Evolutionary conservation across 30 jellyfish, hydroid and myxozoan genomes (phyloP), one percentile per base, ranked within the genome.

Genomic region (Turritopsis dohrnii): DNA sequence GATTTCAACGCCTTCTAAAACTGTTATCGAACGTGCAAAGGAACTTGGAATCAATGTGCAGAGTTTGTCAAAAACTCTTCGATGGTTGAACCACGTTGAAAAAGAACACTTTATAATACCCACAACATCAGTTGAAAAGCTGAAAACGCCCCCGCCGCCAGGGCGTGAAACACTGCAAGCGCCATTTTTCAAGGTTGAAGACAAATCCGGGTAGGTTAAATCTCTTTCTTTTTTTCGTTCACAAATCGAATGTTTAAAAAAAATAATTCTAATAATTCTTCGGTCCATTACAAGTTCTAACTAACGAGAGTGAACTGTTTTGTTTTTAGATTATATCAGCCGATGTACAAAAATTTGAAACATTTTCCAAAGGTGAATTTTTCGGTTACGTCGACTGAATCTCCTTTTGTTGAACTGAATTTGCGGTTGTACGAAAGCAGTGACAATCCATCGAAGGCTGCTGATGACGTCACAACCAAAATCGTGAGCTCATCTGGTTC

Each of bases 81-180:
- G 65, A 74, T 74, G 83, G 83, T 22, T 74, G 65, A 74, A 74
- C 3, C 72, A 74, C 18, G 65, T 74, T 24, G 83, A 74, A 1
- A 20, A 26, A 71, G 8, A 21, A 74, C 60, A 41, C 60, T 41
- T 41, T 13, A 41, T 41, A 41, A 3, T 13, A 41, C 60, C 13
- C 5, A 41, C 5, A 41, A 13, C 5, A 41, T 24, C 26, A 23
- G 71, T n/a, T 18, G 29, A 72, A 72, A 21, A n/a, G 30, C 77
- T 13, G 41, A 41, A 74, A 74, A 23, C 83, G 24, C 18, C 21
- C 52, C 7, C 83, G 8, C 13, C 3, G n/a, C 18, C 24, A 23
- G n/a, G 17, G 16, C 60, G 31, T 27, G 31, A 69, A 69, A 17
- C 77, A 23, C 30, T 69, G 77, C 28, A 69, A 69, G 28, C 77